Evolutionary conservation across 2,888 invertebrate species (phyloP).

Genomic region (Ametastegia equiseti): DNA sequence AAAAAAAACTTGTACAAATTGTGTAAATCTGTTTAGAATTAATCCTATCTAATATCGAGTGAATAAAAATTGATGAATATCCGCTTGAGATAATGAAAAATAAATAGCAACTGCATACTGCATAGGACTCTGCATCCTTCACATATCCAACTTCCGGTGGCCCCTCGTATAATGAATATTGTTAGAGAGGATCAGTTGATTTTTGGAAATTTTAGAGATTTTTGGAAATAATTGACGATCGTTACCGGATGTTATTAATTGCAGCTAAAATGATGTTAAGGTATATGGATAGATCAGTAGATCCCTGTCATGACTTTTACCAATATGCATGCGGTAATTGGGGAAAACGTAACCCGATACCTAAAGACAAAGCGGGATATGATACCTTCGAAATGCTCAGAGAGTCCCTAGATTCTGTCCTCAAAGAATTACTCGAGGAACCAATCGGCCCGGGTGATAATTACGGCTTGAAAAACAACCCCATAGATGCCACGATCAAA

Average conservation of each 20-base stretch:
- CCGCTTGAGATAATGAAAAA: background rate
- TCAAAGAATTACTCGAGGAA: conserved; percentile 83
- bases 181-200: too few species aligned
- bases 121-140: background rate
- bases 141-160: background rate
- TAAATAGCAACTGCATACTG: background rate
- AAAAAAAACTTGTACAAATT: background rate
- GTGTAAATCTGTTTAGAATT: background rate
- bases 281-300: conserved; percentile 85
- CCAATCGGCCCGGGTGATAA: conserved; percentile 65
- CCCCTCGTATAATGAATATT: too few species aligned
- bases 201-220: too few species aligned
- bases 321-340: conserved; percentile 93
- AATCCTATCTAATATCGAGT: background rate
- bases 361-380: conserved; percentile 91
- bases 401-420: conserved; percentile 86
- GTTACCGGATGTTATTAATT: background rate
- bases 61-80: background rate
- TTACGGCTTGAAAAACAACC: too few species aligned
- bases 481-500: conserved; percentile 85
- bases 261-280: conserved; percentile 84
- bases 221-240: background rate
- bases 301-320: conserved; percentile 91
- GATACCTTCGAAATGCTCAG: conserved; percentile 94
- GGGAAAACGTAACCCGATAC: conserved; percentile 90